A percentile compares a stretch with the other conserved stretches of the same genome.
Conservation (phyloP, 2,797 vertebrate genomes). For the Podargus strigoides region DNA sequence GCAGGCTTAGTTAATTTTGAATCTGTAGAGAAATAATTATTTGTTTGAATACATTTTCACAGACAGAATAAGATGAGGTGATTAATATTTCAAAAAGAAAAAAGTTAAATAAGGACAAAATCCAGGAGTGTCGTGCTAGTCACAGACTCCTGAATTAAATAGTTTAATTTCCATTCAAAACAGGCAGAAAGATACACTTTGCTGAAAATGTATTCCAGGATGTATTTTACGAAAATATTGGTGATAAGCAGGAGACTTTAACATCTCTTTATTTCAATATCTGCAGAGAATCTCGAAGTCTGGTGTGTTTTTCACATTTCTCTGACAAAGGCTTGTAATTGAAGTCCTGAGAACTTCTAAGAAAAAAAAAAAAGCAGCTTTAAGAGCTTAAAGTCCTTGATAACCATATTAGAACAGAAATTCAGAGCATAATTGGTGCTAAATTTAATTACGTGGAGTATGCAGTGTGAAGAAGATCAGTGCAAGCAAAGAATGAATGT, state of each 20-base stretch:
- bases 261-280: neutral
- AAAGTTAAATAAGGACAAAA: neutral
- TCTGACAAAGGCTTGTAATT: neutral
- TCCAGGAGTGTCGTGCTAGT: neutral
- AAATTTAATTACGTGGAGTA: slow-evolving; percentile 34
- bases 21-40: neutral
- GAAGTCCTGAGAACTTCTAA: neutral
- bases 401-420: slow-evolving; percentile 4
- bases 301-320: neutral
- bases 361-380: neutral
- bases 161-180: neutral
- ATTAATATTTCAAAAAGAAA: neutral
- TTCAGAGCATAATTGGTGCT: neutral
- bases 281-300: neutral
- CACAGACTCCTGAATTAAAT: neutral
- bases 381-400: neutral
- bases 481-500: neutral
- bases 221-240: neutral
- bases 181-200: neutral
- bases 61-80: neutral
- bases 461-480: neutral
- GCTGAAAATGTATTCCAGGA: neutral
- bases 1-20: neutral
- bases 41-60: neutral
- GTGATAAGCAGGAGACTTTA: neutral